Conservation (phyloP, 92 coral and sea anemone genomes). For the Anthopleura xanthogrammica region DNA sequence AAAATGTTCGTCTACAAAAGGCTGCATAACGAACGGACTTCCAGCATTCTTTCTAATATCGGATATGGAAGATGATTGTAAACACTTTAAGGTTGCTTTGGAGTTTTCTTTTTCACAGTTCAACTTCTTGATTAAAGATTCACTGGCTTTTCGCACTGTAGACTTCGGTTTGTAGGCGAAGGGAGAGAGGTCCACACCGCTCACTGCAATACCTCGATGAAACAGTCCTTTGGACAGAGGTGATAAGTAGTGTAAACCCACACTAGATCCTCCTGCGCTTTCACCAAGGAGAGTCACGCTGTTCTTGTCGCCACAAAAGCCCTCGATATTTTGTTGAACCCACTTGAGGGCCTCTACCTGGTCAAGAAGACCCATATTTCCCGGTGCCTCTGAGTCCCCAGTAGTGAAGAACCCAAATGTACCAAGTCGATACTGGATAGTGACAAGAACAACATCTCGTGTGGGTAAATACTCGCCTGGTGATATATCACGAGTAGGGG, state of each 20-base stretch:
- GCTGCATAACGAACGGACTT: neutral
- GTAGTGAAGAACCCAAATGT: slow-evolving; percentile 27
- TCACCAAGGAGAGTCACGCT: slow-evolving; percentile 67
- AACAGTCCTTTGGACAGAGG: slow-evolving; percentile 61
- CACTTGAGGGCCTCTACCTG: slow-evolving; percentile 70
- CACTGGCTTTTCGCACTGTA: slow-evolving; percentile 26
- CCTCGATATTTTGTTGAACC: slow-evolving; percentile 51
- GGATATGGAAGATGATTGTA: slow-evolving; percentile 9
- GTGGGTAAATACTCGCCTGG: slow-evolving; percentile 33
- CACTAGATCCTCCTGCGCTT: slow-evolving; percentile 75
- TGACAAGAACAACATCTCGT: slow-evolving; percentile 12
- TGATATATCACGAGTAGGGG: too few species aligned
- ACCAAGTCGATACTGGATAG: too few species aligned
- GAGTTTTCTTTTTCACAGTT: slow-evolving; percentile 11
- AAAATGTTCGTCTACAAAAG: slow-evolving; percentile 51
- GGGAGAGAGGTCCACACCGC: slow-evolving; percentile 70
- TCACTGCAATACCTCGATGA: slow-evolving; percentile 59
- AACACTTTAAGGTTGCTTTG: slow-evolving; percentile 20
- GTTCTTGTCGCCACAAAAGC: slow-evolving; percentile 57
- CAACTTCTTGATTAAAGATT: slow-evolving; percentile 28
- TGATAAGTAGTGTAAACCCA: slow-evolving; percentile 55
- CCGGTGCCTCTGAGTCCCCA: slow-evolving; percentile 60
- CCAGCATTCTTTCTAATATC: neutral
- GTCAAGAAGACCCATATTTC: slow-evolving; percentile 72
- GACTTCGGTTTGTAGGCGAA: slow-evolving; percentile 47